A percentile compares a stretch with the other conserved stretches of the same genome.
Conservation (phyloP, 2,797 vertebrate genomes). For the Phataginus tetradactyla region DNA sequence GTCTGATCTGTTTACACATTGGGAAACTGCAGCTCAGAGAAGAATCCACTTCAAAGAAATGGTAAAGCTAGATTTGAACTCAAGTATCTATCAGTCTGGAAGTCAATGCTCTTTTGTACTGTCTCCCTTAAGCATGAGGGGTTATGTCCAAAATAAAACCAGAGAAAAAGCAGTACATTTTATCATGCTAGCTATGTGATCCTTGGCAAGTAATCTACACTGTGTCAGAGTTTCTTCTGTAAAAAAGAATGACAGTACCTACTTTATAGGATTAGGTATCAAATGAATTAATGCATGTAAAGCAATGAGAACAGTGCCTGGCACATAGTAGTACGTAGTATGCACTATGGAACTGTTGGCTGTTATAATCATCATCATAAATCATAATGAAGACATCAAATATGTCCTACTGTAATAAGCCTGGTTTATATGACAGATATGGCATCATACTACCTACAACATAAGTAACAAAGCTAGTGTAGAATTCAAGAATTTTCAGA, state of each 20-base stretch:
- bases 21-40: neutral
- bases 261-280: neutral
- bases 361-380: neutral
- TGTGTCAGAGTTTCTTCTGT: neutral
- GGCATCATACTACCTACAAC: neutral
- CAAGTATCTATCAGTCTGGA: neutral
- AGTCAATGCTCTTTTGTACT: neutral
- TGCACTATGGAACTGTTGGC: neutral
- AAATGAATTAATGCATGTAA: neutral
- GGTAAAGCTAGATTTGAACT: neutral
- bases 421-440: neutral
- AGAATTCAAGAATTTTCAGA: neutral
- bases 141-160: neutral
- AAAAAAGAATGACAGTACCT: neutral
- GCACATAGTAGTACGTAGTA: neutral
- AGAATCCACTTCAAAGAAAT: neutral
- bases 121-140: neutral
- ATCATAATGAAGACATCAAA: neutral
- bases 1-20: neutral
- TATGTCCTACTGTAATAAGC: neutral
- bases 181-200: neutral
- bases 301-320: neutral
- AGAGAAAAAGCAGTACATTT: neutral
- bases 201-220: neutral
- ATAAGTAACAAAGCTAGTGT: neutral